Base-by-base conservation (phyloP, 2,888 invertebrate species). In the Actias luna region DNA sequence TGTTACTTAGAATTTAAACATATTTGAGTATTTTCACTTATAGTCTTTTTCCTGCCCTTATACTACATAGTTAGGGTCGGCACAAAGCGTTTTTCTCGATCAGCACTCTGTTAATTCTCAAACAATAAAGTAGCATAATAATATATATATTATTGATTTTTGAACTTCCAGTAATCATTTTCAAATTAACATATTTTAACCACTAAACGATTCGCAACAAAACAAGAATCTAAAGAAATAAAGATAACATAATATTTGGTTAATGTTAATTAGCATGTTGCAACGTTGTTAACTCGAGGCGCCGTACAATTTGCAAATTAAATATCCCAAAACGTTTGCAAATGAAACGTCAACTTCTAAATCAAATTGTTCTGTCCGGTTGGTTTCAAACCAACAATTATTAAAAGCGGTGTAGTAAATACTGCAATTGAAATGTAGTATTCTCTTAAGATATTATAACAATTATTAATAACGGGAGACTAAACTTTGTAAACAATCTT, bases 181-280 rank as follows among this genome's bases (percentile, higher is more conserved):
- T 33, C 8, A 33, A 33, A 8, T 5, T 7, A 16, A 39, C 12
- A 16, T 4, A 2, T 50, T 25, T 50, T 22, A 8, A 50, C 46
- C 22, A 50, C 22, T 50, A 22, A 50, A 25, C 18, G 22, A 46
- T 46, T 46, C 7, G 36, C 12, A 39, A 39, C 16, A 16, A 16
- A 0, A 46, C 22, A 46, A 22, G 25, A 25, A 12, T 12, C 0
- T 12, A 25, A 50, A 50, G 46, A 12, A 25, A 25, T 50, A 25
- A 2, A 50, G 22, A 25, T 61, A 59, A 64, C 64, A 61, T 39
- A 64, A 61, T 64, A 55, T 52, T 61, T 64, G 31, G 31, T 33
- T 39, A 27, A 50, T 5, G 52, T 59, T 61, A 64, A 64, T 64
- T 64, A 61, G 59, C 25, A 12, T 50, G 25, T 50, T 14, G 42